Percentiles rank a stretch among this genome's conserved stretches.
Conservation (phyloP, 2,797 vertebrate species). For the Myotis myotis region DNA sequence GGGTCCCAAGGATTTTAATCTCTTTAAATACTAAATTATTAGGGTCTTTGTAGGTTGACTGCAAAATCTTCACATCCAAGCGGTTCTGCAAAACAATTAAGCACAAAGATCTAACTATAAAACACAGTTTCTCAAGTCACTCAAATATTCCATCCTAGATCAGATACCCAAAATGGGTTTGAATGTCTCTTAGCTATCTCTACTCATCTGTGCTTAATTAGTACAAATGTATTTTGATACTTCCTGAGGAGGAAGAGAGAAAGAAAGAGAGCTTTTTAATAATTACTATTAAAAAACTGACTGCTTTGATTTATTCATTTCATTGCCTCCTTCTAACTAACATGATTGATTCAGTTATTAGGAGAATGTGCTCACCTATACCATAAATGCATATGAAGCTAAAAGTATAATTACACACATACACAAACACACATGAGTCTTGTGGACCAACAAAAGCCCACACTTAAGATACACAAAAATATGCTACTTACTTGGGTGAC, state of each 20-base stretch:
- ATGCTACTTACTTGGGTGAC: constrained; percentile 82
- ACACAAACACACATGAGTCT: background rate
- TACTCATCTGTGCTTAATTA: fast-evolving
- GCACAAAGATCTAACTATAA: background rate
- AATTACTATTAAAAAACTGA: background rate
- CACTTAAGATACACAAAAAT: background rate
- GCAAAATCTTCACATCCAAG: constrained; percentile 81
- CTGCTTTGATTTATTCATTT: background rate
- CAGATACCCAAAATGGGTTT: background rate
- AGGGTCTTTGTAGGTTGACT: constrained; percentile 85
- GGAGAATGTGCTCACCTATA: background rate
- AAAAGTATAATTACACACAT: background rate
- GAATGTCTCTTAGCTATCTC: background rate
- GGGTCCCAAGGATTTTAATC: constrained; percentile 86
- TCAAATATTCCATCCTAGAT: background rate
- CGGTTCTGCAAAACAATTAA: constrained; percentile 79
- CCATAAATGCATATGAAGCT: background rate
- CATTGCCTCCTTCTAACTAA: background rate
- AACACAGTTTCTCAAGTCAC: background rate
- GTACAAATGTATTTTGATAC: background rate
- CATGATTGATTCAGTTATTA: background rate
- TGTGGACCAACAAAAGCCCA: background rate
- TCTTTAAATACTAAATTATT: constrained; percentile 89
- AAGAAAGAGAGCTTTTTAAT: background rate
- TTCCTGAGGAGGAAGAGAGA: background rate